Percentiles rank a stretch among this genome's conserved stretches.
Conservation (phyloP, 2,113 vertebrate genomes). For the Ploceus nigricollis region DNA sequence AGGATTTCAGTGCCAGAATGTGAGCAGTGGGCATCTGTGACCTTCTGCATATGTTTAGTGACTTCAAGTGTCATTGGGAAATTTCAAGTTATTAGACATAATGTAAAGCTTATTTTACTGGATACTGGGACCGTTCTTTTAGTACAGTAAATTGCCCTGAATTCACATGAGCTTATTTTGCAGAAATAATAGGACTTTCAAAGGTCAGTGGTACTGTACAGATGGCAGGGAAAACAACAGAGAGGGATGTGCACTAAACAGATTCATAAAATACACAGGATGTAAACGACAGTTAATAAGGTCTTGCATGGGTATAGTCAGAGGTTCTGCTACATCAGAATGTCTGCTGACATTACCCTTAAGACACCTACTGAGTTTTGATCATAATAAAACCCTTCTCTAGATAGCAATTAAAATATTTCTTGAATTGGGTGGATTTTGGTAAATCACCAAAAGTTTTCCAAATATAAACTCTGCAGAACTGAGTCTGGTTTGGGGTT, state of each 20-base stretch:
- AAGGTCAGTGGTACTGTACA: constrained; percentile 14
- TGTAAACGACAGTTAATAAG: not conserved
- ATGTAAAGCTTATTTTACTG: not conserved
- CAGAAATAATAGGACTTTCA: constrained; percentile 29
- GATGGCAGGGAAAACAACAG: not conserved
- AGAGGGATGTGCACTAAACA: not conserved
- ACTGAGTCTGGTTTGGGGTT: fast-evolving
- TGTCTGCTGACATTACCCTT: not conserved
- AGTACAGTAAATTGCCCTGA: constrained; percentile 4
- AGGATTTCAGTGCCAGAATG: not conserved
- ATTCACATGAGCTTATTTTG: constrained; percentile 36
- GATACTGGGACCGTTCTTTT: not conserved
- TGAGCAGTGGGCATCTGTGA: not conserved
- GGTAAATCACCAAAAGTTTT: not conserved
- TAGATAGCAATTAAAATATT: not conserved
- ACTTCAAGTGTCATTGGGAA: constrained; percentile 21
- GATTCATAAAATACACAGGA: not conserved
- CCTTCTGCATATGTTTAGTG: not conserved
- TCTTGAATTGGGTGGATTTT: not conserved
- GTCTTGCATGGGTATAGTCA: not conserved
- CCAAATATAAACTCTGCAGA: not conserved
- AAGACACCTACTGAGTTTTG: not conserved
- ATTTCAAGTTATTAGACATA: not conserved
- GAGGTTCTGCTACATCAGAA: not conserved
- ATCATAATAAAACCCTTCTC: not conserved